Conservation (phyloP, 1,140 invertebrate genomes). For the Parapsyche elsis region DNA sequence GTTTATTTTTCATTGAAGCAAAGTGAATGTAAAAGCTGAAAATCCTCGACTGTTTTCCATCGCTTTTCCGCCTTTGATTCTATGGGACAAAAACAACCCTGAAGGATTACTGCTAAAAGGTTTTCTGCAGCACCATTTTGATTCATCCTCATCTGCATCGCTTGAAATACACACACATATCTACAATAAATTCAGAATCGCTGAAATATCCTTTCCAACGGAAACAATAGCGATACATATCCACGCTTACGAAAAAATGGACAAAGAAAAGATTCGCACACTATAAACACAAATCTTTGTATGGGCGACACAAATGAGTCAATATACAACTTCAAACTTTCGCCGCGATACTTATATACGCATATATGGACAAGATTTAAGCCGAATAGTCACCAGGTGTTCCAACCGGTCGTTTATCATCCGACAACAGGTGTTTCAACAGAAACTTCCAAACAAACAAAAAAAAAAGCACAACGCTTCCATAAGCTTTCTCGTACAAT, state of each 20-base stretch:
- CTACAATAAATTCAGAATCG: background rate
- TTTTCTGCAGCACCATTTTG: slow-evolving; percentile 27
- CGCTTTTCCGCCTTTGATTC: slow-evolving; percentile 31
- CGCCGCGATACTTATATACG: background rate
- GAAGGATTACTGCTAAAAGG: slow-evolving; percentile 30
- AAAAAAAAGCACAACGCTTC: background rate
- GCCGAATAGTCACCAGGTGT: slow-evolving; percentile 17
- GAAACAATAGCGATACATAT: too few relatives aligned
- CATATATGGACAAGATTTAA: slow-evolving; percentile 5
- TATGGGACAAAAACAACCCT: slow-evolving; percentile 26
- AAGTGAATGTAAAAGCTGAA: slow-evolving; percentile 23
- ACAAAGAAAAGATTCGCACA: too few relatives aligned
- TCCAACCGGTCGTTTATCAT: slow-evolving; percentile 2
- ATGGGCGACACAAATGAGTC: too few relatives aligned
- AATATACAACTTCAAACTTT: background rate
- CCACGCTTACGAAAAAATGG: too few relatives aligned
- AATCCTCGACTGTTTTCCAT: slow-evolving; percentile 27
- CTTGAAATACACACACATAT: background rate
- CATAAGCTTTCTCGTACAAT: slow-evolving; percentile 1
- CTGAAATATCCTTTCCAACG: background rate
- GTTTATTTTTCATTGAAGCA: slow-evolving; percentile 13
- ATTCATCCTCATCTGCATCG: slow-evolving; percentile 31
- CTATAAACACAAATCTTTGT: too few relatives aligned
- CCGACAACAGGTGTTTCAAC: slow-evolving; percentile 25
- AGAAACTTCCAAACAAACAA: slow-evolving; percentile 3